phyloP scores from a whole-genome alignment of 2,113 vertebrate species.

The Ascaphus truei region DNA sequence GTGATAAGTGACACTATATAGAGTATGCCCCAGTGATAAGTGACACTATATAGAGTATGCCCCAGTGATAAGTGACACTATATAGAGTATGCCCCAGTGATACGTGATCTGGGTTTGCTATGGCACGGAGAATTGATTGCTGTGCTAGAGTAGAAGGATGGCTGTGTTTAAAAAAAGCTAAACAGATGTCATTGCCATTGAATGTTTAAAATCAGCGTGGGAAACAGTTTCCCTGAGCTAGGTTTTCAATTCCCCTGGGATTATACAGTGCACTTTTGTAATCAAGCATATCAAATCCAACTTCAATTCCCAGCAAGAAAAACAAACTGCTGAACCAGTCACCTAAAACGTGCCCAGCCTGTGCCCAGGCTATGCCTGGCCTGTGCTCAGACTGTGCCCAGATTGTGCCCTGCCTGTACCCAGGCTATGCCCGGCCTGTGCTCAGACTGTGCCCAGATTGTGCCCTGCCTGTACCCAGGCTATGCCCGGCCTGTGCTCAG shows the following conservation, averaged over 20 bases:
- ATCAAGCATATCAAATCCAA: slow-evolving; percentile 13
- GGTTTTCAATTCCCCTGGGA: slow-evolving; percentile 29
- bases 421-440: no score
- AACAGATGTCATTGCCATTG: slow-evolving; percentile 5
- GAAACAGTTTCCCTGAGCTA: slow-evolving; percentile 23
- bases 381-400: no score
- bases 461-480: no score
- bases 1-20: background rate
- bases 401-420: no score
- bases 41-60: no score
- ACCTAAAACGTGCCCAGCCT: background rate
- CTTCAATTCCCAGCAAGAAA: slow-evolving; percentile 4
- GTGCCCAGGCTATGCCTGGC: no score
- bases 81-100: background rate
- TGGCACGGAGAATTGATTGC: background rate
- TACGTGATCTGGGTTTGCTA: background rate
- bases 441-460: no score
- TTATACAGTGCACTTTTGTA: background rate
- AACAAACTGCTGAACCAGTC: background rate
- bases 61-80: background rate
- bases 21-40: background rate
- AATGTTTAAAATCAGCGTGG: slow-evolving; percentile 28
- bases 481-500: no score
- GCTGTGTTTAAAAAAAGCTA: slow-evolving; percentile 16
- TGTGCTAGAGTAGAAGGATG: background rate